A percentile compares a stretch with the other conserved stretches of the same genome.
Evolutionary conservation across 2,888 invertebrate species (phyloP).

Genomic region (Drosophila flavopinicola): DNA sequence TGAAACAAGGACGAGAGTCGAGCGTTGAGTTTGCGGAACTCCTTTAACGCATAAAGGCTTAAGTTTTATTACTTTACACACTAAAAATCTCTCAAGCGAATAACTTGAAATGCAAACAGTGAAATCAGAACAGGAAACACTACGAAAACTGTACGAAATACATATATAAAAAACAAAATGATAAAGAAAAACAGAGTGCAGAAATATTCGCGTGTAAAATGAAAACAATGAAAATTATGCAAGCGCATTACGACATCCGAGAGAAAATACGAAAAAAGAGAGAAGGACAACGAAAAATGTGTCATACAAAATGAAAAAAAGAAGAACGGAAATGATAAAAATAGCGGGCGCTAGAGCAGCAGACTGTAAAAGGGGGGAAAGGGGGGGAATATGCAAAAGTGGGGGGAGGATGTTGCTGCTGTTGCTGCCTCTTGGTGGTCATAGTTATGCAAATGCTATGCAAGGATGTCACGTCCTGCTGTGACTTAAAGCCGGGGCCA

Average conservation of each 20-base stretch:
- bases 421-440: constrained; percentile 61
- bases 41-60: constrained; percentile 51
- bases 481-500: constrained; percentile 69
- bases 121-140: constrained; percentile 72
- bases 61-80: constrained; percentile 71
- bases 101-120: constrained; percentile 76
- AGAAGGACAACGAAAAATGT: constrained; percentile 34
- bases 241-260: constrained; percentile 62
- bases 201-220: constrained; percentile 70
- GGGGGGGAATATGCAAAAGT: not conserved
- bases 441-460: constrained; percentile 79
- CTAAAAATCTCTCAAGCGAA: constrained; percentile 64
- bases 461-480: constrained; percentile 79
- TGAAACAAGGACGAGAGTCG: not conserved
- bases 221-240: constrained; percentile 80
- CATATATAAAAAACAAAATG: too few species aligned
- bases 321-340: constrained; percentile 72
- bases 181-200: constrained; percentile 48
- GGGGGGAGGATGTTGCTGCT: constrained; percentile 33
- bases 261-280: constrained; percentile 10
- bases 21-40: constrained; percentile 9
- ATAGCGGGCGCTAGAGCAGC: constrained; percentile 58
- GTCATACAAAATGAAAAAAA: constrained; percentile 58
- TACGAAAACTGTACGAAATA: constrained; percentile 1
- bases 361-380: constrained; percentile 30